Evolutionary conservation across 2,797 vertebrate species (phyloP).

Genomic region (Anas flavirostris): DNA sequence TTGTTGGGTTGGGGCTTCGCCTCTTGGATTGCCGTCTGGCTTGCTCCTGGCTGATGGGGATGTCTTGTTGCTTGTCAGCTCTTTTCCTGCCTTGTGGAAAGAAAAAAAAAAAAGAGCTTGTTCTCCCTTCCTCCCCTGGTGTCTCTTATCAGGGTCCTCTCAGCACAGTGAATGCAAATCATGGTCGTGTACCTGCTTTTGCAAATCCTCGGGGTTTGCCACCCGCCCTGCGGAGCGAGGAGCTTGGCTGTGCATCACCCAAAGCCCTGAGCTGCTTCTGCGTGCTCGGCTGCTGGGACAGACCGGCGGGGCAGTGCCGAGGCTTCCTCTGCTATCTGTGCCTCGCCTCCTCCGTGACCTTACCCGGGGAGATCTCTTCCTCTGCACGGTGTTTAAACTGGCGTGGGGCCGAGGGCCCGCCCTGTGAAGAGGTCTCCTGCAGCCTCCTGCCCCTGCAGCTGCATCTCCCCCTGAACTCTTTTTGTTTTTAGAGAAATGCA

Average conservation of each 20-base stretch:
- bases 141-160: background rate
- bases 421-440: background rate
- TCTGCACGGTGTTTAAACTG: background rate
- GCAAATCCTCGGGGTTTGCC: background rate
- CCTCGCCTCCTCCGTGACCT: background rate
- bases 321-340: background rate
- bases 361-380: background rate
- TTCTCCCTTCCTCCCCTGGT: background rate
- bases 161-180: background rate
- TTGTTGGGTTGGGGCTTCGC: fast-evolving
- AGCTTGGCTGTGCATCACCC: background rate
- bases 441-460: background rate
- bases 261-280: background rate
- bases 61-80: background rate
- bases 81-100: background rate
- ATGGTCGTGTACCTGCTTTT: background rate
- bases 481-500: background rate
- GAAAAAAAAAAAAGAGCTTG: background rate
- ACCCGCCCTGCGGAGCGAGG: background rate
- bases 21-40: background rate
- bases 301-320: background rate
- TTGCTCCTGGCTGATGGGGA: background rate
- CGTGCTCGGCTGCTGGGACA: background rate
- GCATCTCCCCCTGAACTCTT: background rate
- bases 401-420: background rate